Conservation (phyloP, 2,113 vertebrate species). For the Psittacula cyanocephala region DNA sequence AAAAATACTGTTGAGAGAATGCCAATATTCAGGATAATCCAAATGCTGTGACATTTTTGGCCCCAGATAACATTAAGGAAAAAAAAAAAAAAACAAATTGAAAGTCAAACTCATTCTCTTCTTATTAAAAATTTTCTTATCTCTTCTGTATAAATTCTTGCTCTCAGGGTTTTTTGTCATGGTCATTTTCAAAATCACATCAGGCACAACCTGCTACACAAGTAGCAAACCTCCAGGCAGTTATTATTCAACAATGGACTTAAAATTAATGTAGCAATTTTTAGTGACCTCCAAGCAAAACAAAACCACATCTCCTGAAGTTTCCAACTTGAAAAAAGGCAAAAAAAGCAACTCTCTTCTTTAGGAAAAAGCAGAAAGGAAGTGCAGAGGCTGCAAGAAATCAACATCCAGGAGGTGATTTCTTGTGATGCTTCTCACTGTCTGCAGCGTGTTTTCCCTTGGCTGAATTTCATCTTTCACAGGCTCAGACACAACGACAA, state of each 20-base stretch:
- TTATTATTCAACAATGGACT: slow-evolving; percentile 39
- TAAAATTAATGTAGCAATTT: slow-evolving; percentile 45
- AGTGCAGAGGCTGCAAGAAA: background rate
- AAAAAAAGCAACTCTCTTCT: background rate
- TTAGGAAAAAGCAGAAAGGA: background rate
- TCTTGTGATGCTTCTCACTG: background rate
- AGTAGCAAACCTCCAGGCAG: slow-evolving; percentile 36
- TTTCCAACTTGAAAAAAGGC: background rate
- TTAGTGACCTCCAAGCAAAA: slow-evolving; percentile 42
- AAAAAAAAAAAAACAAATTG: background rate
- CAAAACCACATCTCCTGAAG: background rate
- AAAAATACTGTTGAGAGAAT: background rate
- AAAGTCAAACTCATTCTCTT: slow-evolving; percentile 6
- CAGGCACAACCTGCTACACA: background rate
- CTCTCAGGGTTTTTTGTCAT: background rate
- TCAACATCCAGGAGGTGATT: background rate
- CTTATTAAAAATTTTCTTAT: slow-evolving; percentile 40
- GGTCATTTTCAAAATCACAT: slow-evolving; percentile 47
- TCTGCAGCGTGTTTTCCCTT: background rate
- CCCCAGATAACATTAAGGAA: background rate
- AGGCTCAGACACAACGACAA: background rate
- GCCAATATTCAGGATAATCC: background rate
- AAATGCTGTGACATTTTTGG: background rate
- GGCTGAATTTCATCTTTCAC: background rate
- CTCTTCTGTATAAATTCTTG: slow-evolving; percentile 18